A percentile compares a stretch with the other conserved stretches of the same genome.
Evolutionary conservation across 2,797 vertebrate genomes (phyloP).

Genomic region (Acipenser transmontanus): DNA sequence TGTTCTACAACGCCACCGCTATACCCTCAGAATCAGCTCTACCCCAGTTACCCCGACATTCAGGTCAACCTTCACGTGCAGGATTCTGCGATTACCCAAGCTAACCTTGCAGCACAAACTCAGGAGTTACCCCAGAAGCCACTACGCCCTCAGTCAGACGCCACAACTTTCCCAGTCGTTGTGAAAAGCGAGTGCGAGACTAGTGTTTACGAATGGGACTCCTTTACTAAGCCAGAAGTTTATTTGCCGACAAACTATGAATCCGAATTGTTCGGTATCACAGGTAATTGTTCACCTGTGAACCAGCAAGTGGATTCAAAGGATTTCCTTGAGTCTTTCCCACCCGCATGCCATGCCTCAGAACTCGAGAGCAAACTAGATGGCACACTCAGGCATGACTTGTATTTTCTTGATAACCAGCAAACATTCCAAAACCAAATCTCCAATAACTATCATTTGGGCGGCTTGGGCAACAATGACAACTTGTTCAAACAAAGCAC

Average conservation of each 20-base stretch:
- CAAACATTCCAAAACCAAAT: constrained; percentile 58
- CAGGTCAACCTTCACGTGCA: constrained; percentile 56
- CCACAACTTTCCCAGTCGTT: constrained; percentile 67
- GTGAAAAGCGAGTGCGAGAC: constrained; percentile 83
- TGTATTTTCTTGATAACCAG: constrained; percentile 63
- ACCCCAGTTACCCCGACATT: constrained; percentile 52
- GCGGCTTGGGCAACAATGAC: constrained; percentile 57
- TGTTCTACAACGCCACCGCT: constrained; percentile 52
- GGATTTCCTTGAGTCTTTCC: constrained; percentile 69
- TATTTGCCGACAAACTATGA: constrained; percentile 69
- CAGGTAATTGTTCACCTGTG: constrained; percentile 58
- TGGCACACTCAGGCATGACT: constrained; percentile 65
- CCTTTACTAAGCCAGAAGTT: constrained; percentile 53
- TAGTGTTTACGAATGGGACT: constrained; percentile 83
- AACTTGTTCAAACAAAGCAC: constrained; percentile 48
- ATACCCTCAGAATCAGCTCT: constrained; percentile 63
- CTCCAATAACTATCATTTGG: constrained; percentile 59
- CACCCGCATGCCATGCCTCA: constrained; percentile 58
- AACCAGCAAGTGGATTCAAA: constrained; percentile 70
- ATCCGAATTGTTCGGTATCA: constrained; percentile 66
- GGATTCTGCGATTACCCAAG: constrained; percentile 56
- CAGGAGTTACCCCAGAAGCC: constrained; percentile 43
- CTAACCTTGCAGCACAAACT: constrained; percentile 45
- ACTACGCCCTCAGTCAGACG: constrained; percentile 55
- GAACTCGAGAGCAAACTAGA: constrained; percentile 71